Evolutionary conservation across 1,140 invertebrate species (phyloP).

Genomic region (Dendrolimus kikuchii): DNA sequence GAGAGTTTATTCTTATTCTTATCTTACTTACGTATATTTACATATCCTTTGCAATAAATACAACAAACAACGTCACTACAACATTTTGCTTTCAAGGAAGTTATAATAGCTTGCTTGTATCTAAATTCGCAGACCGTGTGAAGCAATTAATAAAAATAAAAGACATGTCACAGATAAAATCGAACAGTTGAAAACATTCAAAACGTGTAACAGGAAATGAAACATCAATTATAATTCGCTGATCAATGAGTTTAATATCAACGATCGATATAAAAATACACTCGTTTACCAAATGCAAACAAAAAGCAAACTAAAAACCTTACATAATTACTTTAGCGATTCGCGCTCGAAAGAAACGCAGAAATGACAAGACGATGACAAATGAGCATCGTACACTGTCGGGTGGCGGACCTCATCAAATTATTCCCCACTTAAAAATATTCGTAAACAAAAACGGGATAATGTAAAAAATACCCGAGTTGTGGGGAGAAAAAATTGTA

Average conservation of each 20-base stretch:
- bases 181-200: not conserved
- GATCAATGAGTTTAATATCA: not conserved
- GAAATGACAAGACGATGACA: conserved; percentile 72
- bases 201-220: not conserved
- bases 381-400: conserved; percentile 65
- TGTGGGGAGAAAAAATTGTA: conserved; percentile 65
- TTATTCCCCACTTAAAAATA: conserved; percentile 71
- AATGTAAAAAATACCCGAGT: conserved; percentile 61
- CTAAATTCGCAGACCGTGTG: no score
- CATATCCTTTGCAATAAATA: conserved; percentile 4
- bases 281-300: conserved; percentile 4
- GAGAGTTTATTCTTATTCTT: no score
- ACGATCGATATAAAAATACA: not conserved
- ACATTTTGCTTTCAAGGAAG: conserved; percentile 3
- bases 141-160: no score
- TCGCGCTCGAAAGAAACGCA: conserved; percentile 66
- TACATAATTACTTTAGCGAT: conserved; percentile 68
- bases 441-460: conserved; percentile 67
- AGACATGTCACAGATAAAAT: no score
- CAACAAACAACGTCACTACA: conserved; percentile 5
- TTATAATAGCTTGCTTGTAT: no score
- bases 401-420: conserved; percentile 71
- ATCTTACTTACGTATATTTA: not conserved
- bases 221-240: no score
- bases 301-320: conserved; percentile 46